Evolutionary conservation across 2,888 invertebrate genomes (phyloP).

Genomic region (Torymus texanus): DNA sequence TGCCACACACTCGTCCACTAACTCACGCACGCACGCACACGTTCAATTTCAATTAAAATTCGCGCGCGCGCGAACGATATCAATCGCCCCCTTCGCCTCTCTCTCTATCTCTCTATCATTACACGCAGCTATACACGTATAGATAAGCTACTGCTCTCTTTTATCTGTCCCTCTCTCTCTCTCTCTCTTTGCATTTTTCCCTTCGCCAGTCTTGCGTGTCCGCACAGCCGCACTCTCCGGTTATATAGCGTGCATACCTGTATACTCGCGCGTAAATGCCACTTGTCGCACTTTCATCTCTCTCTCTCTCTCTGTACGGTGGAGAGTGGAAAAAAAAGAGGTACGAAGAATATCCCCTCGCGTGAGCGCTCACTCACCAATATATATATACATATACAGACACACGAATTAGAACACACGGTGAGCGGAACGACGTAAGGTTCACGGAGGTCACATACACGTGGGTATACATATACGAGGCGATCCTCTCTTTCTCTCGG

Average conservation of each 20-base stretch:
- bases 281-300: constrained; percentile 56
- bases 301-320: constrained; percentile 53
- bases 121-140: constrained; percentile 1
- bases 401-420: constrained; percentile 38
- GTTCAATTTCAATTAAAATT: constrained; percentile 33
- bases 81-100: neutral
- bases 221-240: neutral
- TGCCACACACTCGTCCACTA: neutral
- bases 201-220: constrained; percentile 17
- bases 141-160: neutral
- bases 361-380: neutral
- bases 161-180: neutral
- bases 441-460: constrained; percentile 72
- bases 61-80: neutral
- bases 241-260: neutral
- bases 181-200: neutral
- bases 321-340: neutral
- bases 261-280: constrained; percentile 42
- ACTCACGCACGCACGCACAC: neutral
- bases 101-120: neutral
- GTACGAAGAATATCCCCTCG: neutral
- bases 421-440: constrained; percentile 52
- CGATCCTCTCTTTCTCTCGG: constrained; percentile 61
- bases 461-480: constrained; percentile 56
- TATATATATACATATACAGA: too few species aligned